phyloP scores from a whole-genome alignment of 2,888 invertebrate species.

The Cataglyphis albicans region DNA sequence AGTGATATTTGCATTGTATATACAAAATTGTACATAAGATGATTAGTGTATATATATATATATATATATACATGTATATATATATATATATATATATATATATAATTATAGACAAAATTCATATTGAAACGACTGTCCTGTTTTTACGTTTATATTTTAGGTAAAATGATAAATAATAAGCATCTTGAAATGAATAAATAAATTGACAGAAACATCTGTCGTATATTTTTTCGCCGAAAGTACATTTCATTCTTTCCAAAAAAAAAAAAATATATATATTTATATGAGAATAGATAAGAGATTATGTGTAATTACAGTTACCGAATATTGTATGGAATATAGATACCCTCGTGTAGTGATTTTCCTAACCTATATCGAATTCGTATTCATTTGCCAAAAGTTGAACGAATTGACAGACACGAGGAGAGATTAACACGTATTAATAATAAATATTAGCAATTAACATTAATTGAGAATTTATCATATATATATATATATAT shows the following conservation, averaged over 20 bases:
- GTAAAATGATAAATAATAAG: slow-evolving; percentile 58
- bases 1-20: slow-evolving; percentile 55
- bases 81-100: background rate
- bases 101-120: slow-evolving; percentile 59
- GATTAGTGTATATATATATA: slow-evolving; percentile 35
- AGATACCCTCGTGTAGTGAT: background rate
- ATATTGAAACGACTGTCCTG: slow-evolving; percentile 68
- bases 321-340: background rate
- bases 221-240: background rate
- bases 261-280: background rate
- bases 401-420: background rate
- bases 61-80: too few relatives aligned
- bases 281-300: background rate
- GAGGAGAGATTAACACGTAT: background rate
- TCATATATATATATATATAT: background rate
- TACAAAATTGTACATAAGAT: slow-evolving; percentile 61
- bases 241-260: background rate
- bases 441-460: background rate
- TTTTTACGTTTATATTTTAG: slow-evolving; percentile 77
- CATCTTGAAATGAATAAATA: slow-evolving; percentile 59
- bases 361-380: slow-evolving; percentile 20
- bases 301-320: background rate
- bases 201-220: slow-evolving; percentile 39
- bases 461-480: background rate
- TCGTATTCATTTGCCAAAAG: background rate